These are phyloP conservation scores for Drosophila parabipectinata DNA, from an alignment of 1,140 invertebrate species.

Conservation along the genomic window DNA sequence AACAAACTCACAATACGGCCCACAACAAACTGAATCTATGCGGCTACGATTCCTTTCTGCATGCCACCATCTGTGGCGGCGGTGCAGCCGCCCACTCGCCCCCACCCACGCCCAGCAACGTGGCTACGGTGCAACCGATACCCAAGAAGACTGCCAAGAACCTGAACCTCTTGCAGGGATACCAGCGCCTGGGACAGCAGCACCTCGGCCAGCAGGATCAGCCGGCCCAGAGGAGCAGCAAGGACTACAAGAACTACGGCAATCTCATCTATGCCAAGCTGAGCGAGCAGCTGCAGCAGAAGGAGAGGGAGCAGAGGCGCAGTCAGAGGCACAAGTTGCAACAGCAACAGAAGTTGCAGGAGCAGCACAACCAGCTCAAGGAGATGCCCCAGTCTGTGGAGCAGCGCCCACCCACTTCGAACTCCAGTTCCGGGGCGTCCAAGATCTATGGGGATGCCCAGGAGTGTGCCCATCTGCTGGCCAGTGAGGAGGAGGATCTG, in stretches of 20 bases:
- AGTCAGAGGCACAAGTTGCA: constrained; percentile 58
- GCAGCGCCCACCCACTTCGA: constrained; percentile 51
- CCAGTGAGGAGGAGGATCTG: constrained; percentile 75
- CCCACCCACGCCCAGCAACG: constrained; percentile 65
- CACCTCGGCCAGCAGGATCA: constrained; percentile 29
- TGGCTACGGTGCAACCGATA: constrained; percentile 78
- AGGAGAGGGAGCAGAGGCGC: constrained; percentile 67
- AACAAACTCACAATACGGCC: constrained; percentile 69
- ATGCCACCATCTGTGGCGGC: constrained; percentile 85
- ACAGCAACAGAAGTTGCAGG: constrained; percentile 42
- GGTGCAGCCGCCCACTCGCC: constrained; percentile 60
- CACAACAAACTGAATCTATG: constrained; percentile 86
- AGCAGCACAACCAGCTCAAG: constrained; percentile 17
- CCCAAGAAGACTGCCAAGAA: constrained; percentile 59
- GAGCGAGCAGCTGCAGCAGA: constrained; percentile 78
- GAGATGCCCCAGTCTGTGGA: constrained; percentile 29
- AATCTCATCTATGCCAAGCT: constrained; percentile 81
- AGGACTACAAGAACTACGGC: constrained; percentile 78
- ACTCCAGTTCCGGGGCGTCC: constrained; percentile 49
- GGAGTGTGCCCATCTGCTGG: constrained; percentile 79
- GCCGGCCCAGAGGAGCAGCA: constrained; percentile 56
- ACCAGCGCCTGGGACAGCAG: constrained; percentile 60
- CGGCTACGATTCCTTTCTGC: constrained; percentile 86
- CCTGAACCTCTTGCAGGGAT: constrained; percentile 52
- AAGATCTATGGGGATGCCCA: constrained; percentile 73